Base-by-base conservation (phyloP, 2,797 vertebrate species). In the Melanotaenia boesemani region DNA sequence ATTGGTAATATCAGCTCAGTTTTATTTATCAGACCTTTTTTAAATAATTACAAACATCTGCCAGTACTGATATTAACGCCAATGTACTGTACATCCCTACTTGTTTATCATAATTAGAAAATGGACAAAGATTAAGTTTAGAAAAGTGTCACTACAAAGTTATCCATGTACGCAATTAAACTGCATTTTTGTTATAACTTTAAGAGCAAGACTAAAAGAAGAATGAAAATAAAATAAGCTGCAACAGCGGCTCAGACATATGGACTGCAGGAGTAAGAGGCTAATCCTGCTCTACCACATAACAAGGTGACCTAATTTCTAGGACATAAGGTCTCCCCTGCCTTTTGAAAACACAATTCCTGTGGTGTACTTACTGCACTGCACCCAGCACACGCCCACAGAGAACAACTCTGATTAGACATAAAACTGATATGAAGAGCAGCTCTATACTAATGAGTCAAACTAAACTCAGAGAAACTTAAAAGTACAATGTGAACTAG, bases 301-400 rank as follows among this genome's bases (percentile, higher is more conserved):
- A 87, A 89, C 86, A 86, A 92, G 90, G 90, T 93, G 90, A 91
- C 93, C 93, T 92, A 86, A 74, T 91, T 92, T 91, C 86, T 77
- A 88, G 76, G 88, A 90, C 80, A 85, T 75, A 68, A 74, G 77
- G 76, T 85, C 82, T 87, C 44, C 39, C 54, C 68, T 88, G 75
- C 67, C 74, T 76, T 84, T 81, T 76, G 64, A 88, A 88, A 85
- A 74, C 75, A 82, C 74, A 6, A 59, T 66, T 79, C 66, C 39
- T 63, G 37, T 56, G 39, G 65, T 76, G 63, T 60, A 71, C 55
- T 80, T 74, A 63, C 60, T 60, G 79, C 39, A 50, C 36, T 72
- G 62, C 39, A 57, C 22, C 70, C 18, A 55, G 62, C 28, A 56
- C 30, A 68, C 16, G 28, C 52, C 46, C 22, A 63, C 18, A 28